A percentile compares a stretch with the other conserved stretches of the same genome.
Conservation (phyloP, 1,140 invertebrate genomes). For the Mamestra configurata region DNA sequence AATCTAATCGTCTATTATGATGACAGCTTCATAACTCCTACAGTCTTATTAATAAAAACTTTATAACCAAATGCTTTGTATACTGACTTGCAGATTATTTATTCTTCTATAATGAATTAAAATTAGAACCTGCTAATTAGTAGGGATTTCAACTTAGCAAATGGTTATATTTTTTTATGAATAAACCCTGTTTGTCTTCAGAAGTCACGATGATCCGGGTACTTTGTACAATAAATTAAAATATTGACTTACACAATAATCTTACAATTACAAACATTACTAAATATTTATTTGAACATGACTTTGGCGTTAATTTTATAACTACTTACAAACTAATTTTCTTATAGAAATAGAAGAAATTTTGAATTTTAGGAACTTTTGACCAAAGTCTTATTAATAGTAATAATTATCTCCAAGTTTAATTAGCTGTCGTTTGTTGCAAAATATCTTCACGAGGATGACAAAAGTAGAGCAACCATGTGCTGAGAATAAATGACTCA, state of each 20-base stretch:
- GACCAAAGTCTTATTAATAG: constrained; percentile 49
- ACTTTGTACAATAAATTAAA: constrained; percentile 82
- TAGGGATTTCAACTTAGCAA: too few relatives aligned
- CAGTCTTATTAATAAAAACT: too few relatives aligned
- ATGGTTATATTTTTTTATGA: too few relatives aligned
- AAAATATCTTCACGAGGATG: too few relatives aligned
- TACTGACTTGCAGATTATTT: too few relatives aligned
- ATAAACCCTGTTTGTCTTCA: constrained; percentile 16
- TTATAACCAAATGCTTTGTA: too few relatives aligned
- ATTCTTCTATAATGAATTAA: too few relatives aligned
- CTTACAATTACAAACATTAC: constrained; percentile 40
- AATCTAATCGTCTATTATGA: constrained; percentile 53
- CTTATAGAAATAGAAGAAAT: constrained; percentile 39
- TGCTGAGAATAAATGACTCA: too few relatives aligned
- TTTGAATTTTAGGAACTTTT: constrained; percentile 64
- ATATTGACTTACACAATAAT: constrained; percentile 46
- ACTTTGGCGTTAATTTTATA: constrained; percentile 54
- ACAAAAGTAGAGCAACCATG: too few relatives aligned
- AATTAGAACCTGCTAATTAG: too few relatives aligned
- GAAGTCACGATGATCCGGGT: constrained; percentile 56
- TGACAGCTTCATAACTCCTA: constrained; percentile 41
- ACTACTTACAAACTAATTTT: constrained; percentile 47
- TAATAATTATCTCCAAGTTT: not conserved
- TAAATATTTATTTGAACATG: constrained; percentile 52
- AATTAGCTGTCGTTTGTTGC: not conserved